Conservation (phyloP, 2,113 vertebrate genomes). For the Sisor rabdophorus region DNA sequence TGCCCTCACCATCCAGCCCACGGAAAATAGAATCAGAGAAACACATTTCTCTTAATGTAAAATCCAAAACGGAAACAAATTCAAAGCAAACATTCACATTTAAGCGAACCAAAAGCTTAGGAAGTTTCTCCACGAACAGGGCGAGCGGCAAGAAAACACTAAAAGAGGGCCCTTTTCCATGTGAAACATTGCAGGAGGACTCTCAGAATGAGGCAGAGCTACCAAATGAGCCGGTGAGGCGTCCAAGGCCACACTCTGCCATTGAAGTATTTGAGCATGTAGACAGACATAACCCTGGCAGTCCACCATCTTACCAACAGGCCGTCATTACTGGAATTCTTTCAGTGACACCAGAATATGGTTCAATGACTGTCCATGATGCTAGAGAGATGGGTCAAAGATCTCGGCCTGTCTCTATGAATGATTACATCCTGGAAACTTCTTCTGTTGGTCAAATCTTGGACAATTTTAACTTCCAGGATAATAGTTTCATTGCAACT, state of each 20-base stretch:
- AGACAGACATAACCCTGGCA: conserved; percentile 72
- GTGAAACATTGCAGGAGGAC: conserved; percentile 74
- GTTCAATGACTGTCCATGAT: conserved; percentile 73
- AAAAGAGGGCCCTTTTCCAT: conserved; percentile 74
- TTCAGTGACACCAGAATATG: conserved; percentile 48
- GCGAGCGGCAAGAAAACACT: conserved; percentile 67
- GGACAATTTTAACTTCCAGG: conserved; percentile 24
- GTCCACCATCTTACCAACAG: conserved; percentile 82
- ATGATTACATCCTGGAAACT: conserved; percentile 51
- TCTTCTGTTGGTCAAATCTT: background rate
- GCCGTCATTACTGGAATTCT: conserved; percentile 64
- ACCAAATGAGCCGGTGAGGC: conserved; percentile 39
- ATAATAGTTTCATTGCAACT: conserved; percentile 29
- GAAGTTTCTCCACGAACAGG: conserved; percentile 54
- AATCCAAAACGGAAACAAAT: conserved; percentile 49
- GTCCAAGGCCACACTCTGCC: conserved; percentile 66
- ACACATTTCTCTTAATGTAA: conserved; percentile 61
- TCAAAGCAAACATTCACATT: conserved; percentile 67
- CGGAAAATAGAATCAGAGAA: conserved; percentile 62
- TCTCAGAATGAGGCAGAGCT: conserved; percentile 54
- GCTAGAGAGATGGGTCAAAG: conserved; percentile 63
- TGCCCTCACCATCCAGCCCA: conserved; percentile 73
- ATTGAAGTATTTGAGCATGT: conserved; percentile 78
- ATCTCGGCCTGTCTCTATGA: conserved; percentile 59
- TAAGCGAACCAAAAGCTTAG: conserved; percentile 70